Percentiles rank a stretch among this genome's conserved stretches.
Evolutionary conservation across 2,797 vertebrate genomes (phyloP).

Genomic region (Bovichtus diacanthus): DNA sequence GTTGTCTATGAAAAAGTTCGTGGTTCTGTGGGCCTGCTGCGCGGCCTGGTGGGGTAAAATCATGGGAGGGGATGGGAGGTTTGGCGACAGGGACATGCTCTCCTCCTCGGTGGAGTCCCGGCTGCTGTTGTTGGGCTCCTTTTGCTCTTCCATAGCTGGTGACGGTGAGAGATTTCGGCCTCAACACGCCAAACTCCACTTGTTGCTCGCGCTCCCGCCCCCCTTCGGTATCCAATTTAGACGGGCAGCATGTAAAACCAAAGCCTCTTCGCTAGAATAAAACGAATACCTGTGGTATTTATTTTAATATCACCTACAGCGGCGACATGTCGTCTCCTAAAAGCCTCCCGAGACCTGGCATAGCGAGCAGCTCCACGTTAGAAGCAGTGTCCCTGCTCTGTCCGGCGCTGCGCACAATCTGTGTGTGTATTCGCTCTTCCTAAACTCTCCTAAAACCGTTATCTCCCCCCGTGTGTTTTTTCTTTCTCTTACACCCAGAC

Average conservation of each 20-base stretch:
- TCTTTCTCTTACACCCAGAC: slow-evolving; percentile 79
- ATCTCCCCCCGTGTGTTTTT: slow-evolving; percentile 78
- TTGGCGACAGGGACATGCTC: slow-evolving; percentile 91
- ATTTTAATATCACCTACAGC: slow-evolving; percentile 67
- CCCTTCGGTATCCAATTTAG: slow-evolving; percentile 78
- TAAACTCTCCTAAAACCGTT: slow-evolving; percentile 92
- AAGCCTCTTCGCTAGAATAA: slow-evolving; percentile 29
- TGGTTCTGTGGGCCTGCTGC: slow-evolving; percentile 92
- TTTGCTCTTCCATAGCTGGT: slow-evolving; percentile 90
- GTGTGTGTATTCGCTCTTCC: slow-evolving; percentile 89
- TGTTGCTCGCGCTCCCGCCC: slow-evolving; percentile 78
- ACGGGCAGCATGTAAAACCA: slow-evolving; percentile 58
- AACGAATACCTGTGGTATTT: slow-evolving; percentile 48
- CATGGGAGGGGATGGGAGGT: slow-evolving; percentile 87
- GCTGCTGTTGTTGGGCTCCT: slow-evolving; percentile 86
- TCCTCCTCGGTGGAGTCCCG: slow-evolving; percentile 91
- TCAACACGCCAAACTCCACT: slow-evolving; percentile 83
- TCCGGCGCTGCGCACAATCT: slow-evolving; percentile 84
- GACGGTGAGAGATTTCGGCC: slow-evolving; percentile 44
- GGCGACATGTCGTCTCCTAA: slow-evolving; percentile 80
- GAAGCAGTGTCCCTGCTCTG: slow-evolving; percentile 64
- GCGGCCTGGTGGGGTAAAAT: slow-evolving; percentile 87
- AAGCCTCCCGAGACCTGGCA: slow-evolving; percentile 79
- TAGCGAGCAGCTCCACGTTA: slow-evolving; percentile 73
- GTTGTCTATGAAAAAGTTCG: slow-evolving; percentile 98